Evolutionary conservation across 1,140 invertebrate genomes (phyloP), one percentile per base, ranked within the genome.

Genomic region (Lethrus apterus): DNA sequence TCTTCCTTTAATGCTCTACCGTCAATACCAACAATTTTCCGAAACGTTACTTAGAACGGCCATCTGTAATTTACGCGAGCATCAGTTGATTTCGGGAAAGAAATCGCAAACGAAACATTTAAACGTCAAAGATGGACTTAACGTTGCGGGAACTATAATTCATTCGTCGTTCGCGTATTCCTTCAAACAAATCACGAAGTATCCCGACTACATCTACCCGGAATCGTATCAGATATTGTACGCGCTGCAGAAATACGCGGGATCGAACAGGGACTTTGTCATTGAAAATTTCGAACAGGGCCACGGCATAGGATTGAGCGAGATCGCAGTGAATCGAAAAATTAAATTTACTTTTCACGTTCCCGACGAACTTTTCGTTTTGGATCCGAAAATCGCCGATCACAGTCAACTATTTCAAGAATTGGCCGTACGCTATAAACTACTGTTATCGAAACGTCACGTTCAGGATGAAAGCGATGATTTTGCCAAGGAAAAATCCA

Each of bases 11-110:
- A 60, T 84, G n/a, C 83, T 81, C 48, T 74, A 41, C 13, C 23
- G 77, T 51, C 73, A 85, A 18, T 86, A 84, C 53, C 80, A 84
- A 50, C 74, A 81, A 48, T 86, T 80, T 65, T 73, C 78, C 0
- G 81, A 86, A 43, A 67, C 65, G 26, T 55, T 81, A 0, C 57
- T 86, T 1, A 60, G 74, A 32, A 66, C 66, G 0, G 78, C 77
- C 0, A 73, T 85, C 51, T 59, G 66, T 0, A 75, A 77, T 52
- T 71, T 82, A 3, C 64, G 75, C 3, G 46, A 65, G 0, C 72
- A 78, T 50, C 72, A 76, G 14, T 71, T 85, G 63, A 70, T 82
- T 0, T 70, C 71, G 0, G 48, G 68, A 11, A 73, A 73, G 19
- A 78, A 76, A 46, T n/a, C 4, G 5, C 23, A 23, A 20, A 32